A percentile compares a stretch with the other conserved stretches of the same genome.
Conservation (phyloP, 2,888 invertebrate species). For the Leptopilina syphax region DNA sequence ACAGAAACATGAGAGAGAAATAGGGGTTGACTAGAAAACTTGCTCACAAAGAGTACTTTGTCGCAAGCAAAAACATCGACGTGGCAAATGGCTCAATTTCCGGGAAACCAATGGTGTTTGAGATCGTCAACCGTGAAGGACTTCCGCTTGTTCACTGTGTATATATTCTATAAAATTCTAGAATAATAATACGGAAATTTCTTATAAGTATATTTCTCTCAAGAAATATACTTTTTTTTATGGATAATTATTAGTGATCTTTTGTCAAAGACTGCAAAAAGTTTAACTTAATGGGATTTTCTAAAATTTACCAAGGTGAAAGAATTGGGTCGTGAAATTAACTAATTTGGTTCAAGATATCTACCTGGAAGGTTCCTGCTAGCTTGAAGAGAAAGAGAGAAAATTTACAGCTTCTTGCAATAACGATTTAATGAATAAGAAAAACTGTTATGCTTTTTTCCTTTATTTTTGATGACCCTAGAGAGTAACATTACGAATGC, state of each 20-base stretch:
- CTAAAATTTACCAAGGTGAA: too few relatives aligned
- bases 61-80: conserved; percentile 24
- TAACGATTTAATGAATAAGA: not conserved
- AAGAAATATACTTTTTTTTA: too few relatives aligned
- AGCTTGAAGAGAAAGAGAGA: too few relatives aligned
- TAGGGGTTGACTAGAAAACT: conserved; percentile 24
- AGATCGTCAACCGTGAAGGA: conserved; percentile 48
- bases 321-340: too few relatives aligned
- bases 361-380: too few relatives aligned
- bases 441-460: not conserved
- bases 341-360: too few relatives aligned
- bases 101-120: conserved; percentile 52
- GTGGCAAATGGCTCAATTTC: conserved; percentile 47
- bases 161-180: conserved; percentile 21
- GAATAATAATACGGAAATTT: not conserved
- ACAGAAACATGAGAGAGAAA: not conserved
- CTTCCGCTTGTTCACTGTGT: conserved; percentile 40
- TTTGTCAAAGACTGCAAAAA: too few relatives aligned
- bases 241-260: too few relatives aligned
- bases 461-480: not conserved
- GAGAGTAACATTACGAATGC: not conserved
- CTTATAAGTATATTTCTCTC: not conserved
- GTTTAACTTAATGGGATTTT: too few relatives aligned
- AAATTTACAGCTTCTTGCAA: too few relatives aligned
- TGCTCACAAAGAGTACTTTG: conserved; percentile 22